Evolutionary conservation across 2,797 vertebrate species (phyloP).

Genomic region (Rhodeus uyekii): DNA sequence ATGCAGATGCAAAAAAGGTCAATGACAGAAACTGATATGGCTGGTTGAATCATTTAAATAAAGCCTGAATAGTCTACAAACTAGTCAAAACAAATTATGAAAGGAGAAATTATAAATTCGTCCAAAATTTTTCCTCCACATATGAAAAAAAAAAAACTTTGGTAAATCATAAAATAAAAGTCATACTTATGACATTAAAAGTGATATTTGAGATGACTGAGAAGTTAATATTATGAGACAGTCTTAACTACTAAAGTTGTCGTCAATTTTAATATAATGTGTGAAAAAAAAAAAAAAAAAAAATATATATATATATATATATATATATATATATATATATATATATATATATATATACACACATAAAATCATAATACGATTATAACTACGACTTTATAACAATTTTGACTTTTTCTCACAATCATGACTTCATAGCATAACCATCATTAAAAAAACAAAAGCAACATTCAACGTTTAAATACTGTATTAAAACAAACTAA

Average conservation of each 20-base stretch:
- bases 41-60: slow-evolving; percentile 1
- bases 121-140: not conserved
- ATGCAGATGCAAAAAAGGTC: slow-evolving; percentile 29
- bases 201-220: no score
- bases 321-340: no score
- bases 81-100: not conserved
- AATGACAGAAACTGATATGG: slow-evolving; percentile 43
- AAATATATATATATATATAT: no score
- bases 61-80: slow-evolving; percentile 11
- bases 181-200: not conserved
- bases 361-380: no score
- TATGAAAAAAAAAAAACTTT: not conserved
- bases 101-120: not conserved
- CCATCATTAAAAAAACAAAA: not conserved
- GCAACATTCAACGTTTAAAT: not conserved
- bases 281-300: no score
- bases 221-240: no score
- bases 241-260: no score
- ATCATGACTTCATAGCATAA: not conserved
- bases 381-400: not conserved
- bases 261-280: no score
- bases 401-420: not conserved
- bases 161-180: not conserved
- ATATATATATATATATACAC: no score
- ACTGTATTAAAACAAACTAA: not conserved